phyloP scores from a whole-genome alignment of 2,797 vertebrate genomes.

The Poecilia velifera region DNA sequence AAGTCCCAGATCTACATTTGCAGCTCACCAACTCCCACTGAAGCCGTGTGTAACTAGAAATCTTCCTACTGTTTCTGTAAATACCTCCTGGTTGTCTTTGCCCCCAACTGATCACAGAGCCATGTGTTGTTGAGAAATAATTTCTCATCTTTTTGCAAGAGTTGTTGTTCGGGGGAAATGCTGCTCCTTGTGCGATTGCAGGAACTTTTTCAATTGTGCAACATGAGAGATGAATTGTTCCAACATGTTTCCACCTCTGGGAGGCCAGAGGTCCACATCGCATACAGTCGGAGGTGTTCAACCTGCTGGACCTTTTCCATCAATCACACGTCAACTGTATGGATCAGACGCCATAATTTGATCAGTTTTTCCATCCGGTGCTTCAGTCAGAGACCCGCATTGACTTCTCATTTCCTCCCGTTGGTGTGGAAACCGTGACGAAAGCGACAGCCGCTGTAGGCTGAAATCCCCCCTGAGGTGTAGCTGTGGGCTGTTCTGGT shows the following conservation, averaged over 20 bases:
- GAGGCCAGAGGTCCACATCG: not conserved
- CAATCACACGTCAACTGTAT: not conserved
- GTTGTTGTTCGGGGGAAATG: not conserved
- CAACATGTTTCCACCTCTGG: not conserved
- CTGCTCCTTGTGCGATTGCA: not conserved
- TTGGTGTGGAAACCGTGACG: constrained; percentile 44
- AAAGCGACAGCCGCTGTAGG: constrained; percentile 17
- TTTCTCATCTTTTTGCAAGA: constrained; percentile 14
- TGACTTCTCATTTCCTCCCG: constrained; percentile 29
- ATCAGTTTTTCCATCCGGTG: not conserved
- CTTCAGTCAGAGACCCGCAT: constrained; percentile 3
- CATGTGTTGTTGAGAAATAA: constrained; percentile 32
- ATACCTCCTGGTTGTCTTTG: constrained; percentile 16
- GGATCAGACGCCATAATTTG: not conserved
- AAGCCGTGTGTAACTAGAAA: constrained; percentile 20
- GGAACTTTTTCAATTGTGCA: constrained; percentile 10
- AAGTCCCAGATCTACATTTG: constrained; percentile 57
- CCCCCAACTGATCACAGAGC: constrained; percentile 28
- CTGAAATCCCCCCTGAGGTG: constrained; percentile 23
- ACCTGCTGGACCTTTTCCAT: not conserved
- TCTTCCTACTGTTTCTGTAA: constrained; percentile 40
- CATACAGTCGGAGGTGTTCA: not conserved
- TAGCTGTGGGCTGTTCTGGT: constrained; percentile 36
- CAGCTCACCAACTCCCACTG: constrained; percentile 41
- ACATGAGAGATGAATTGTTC: not conserved